These are phyloP conservation scores for Cephus pulcher DNA, from an alignment of 2,888 invertebrate species.

Conservation along the genomic window DNA sequence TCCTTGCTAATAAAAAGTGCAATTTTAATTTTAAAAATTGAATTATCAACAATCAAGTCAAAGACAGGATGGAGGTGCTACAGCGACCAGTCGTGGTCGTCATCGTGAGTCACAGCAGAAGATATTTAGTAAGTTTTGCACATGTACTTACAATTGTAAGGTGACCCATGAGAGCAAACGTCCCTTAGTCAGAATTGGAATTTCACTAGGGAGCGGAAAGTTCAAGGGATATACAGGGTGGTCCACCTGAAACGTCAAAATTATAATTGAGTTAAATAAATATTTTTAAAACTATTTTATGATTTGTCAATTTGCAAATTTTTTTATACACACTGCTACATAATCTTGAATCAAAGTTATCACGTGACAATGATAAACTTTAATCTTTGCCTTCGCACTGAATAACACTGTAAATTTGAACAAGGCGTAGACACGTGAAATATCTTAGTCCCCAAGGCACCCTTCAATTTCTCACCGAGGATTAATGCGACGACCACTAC, in stretches of 20 bases:
- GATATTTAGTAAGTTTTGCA: constrained; percentile 48
- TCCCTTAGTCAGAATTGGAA: not conserved
- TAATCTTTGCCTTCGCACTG: not conserved
- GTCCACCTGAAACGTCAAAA: not conserved
- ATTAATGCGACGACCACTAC: not conserved
- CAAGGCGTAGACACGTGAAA: not conserved
- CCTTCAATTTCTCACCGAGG: not conserved
- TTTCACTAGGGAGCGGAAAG: not conserved
- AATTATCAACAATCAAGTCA: not conserved
- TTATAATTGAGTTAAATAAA: not conserved
- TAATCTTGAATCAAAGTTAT: not conserved
- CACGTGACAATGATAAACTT: not conserved
- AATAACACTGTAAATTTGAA: not conserved
- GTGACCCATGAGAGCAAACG: not conserved
- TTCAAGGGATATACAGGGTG: not conserved
- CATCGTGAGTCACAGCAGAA: constrained; percentile 35
- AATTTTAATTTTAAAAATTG: not conserved
- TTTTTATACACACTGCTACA: not conserved
- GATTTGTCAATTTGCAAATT: not conserved
- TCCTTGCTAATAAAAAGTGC: not conserved
- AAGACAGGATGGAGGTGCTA: constrained; percentile 46
- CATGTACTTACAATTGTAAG: not conserved
- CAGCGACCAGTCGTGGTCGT: constrained; percentile 44
- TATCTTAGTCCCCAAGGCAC: not conserved
- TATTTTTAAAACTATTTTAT: not conserved